phyloP scores from a whole-genome alignment of 2,113 vertebrate genomes.

The Chloropsis hardwickii region DNA sequence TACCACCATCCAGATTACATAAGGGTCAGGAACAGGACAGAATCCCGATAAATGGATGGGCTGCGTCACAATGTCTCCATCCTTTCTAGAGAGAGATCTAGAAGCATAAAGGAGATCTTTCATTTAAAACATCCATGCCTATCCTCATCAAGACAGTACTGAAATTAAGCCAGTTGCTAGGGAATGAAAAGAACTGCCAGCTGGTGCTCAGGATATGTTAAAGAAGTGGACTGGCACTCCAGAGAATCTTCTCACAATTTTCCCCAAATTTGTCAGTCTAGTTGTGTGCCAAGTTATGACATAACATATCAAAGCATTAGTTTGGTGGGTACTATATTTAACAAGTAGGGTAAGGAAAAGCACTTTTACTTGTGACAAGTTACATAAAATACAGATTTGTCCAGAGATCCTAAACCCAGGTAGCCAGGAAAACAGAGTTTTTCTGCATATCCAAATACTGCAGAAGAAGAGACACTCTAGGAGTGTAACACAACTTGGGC shows the following conservation, averaged over 20 bases:
- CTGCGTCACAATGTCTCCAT: not conserved
- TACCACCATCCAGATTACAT: not conserved
- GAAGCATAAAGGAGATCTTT: not conserved
- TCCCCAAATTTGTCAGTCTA: conserved; percentile 31
- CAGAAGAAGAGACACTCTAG: not conserved
- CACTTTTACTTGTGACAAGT: not conserved
- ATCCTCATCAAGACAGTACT: not conserved
- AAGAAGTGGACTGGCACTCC: conserved; percentile 50
- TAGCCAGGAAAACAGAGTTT: not conserved
- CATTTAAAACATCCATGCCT: not conserved
- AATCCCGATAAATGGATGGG: not conserved
- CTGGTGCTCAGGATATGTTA: conserved; percentile 50
- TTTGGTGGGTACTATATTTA: conserved; percentile 16
- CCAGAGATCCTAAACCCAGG: not conserved
- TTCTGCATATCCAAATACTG: not conserved
- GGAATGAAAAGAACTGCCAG: conserved; percentile 47
- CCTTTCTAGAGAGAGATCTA: not conserved
- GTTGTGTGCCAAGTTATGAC: conserved; percentile 20
- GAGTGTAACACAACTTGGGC: not conserved
- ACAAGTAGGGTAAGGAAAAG: conserved; percentile 11
- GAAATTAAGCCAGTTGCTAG: conserved; percentile 56
- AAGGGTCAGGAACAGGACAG: not conserved
- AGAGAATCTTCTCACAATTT: conserved; percentile 42
- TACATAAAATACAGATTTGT: conserved; percentile 11
- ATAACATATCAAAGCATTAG: not conserved